Base-by-base conservation (phyloP, 35 echinoderm and acorn worm genomes). In the Nesometra sesokonis region DNA sequence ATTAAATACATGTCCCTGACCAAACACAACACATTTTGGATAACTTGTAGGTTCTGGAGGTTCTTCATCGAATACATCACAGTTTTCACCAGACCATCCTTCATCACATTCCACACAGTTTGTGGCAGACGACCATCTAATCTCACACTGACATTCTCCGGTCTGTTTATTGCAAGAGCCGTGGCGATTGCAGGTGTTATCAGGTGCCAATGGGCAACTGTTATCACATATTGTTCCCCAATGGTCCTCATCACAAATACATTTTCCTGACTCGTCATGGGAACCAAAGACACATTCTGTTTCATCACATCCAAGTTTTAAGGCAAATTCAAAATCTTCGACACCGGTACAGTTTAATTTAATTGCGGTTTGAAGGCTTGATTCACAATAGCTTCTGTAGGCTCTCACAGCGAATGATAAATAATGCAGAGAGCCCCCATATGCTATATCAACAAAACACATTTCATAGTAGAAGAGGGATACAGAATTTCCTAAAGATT, bases 61-160 rank as follows among this genome's bases (percentile, higher is more conserved):
- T 17, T 1, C 1, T 7, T 85, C 82, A 17, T 84, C 52, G 30
- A 85, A 78, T 13, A 86, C 57, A 3, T 39, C 83, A 80, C 94
- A 97, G 33, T 92, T 81, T 21, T 78, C 52, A 29, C 94, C 94
- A 85, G 90, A 88, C 94, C 94, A 97, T n/a, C 88, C 85, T 35
- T 35, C 35, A 29, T 31, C 85, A 84, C 94, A 97, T 35, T 88
- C 84, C 33, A 88, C 87, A 82, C 94, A 97, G 81, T 97, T 86
- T 83, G 87, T 97, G 32, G 79, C 88, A 46, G 89, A 35, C 39
- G 90, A 81, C 94, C 94, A 96, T 33, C 90, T 86, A 30, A 89
- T 43, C n/a, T 89, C 90, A 92, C 94, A 97, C 17, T 84, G 78
- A 47, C 94, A 97, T 8, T 85, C 19, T 36, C 94, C 94, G 57